These are phyloP conservation scores for Dryadula phaetusa DNA, from an alignment of 2,888 invertebrate genomes.

Conservation along the genomic window DNA sequence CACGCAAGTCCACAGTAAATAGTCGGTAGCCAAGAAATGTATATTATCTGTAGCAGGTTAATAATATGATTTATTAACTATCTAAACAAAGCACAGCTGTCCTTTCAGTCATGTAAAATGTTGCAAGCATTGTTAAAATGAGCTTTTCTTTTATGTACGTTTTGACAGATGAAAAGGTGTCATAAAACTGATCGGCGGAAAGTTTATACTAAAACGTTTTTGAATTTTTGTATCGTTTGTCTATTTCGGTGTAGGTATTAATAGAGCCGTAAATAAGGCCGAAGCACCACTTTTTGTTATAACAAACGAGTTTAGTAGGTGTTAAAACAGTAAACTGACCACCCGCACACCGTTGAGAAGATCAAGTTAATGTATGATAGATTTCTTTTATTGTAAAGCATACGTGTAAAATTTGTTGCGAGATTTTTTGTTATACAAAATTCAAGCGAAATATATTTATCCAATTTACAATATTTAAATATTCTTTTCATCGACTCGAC, in stretches of 20 bases:
- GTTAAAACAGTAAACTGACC: conserved; percentile 28
- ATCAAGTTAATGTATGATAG: conserved; percentile 15
- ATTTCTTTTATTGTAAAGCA: conserved; percentile 6
- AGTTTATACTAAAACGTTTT: conserved; percentile 21
- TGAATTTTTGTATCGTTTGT: conserved; percentile 15
- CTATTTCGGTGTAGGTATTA: conserved; percentile 28
- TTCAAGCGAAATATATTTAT: not conserved
- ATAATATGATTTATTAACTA: conserved; percentile 13
- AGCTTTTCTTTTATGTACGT: conserved; percentile 19
- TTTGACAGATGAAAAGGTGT: conserved; percentile 34
- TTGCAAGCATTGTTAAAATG: conserved; percentile 16
- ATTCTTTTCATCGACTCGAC: too few species aligned
- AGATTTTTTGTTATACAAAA: not conserved
- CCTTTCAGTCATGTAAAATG: conserved; percentile 8
- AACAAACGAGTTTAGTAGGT: conserved; percentile 30
- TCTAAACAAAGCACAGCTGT: conserved; percentile 10
- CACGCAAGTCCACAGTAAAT: not conserved
- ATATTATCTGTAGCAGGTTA: not conserved
- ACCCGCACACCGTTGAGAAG: conserved; percentile 24
- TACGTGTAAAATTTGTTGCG: not conserved
- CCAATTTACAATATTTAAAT: too few species aligned
- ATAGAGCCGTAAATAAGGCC: conserved; percentile 35
- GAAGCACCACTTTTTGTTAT: conserved; percentile 34
- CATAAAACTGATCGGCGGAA: conserved; percentile 31
- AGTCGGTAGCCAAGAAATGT: not conserved